Conservation (phyloP, 2,113 vertebrate genomes). For the Mugil cephalus region DNA sequence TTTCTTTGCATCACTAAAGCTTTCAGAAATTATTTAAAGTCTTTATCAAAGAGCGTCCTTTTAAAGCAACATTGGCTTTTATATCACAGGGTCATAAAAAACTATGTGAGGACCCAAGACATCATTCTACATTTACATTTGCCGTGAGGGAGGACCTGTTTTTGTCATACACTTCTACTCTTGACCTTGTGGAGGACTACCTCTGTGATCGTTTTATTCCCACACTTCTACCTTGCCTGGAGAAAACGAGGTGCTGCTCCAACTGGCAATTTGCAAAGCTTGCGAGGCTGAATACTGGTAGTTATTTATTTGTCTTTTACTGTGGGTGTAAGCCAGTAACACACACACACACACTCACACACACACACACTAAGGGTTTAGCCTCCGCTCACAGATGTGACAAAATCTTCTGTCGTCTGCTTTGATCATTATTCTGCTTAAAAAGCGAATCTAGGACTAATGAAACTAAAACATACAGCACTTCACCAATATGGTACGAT, state of each 20-base stretch:
- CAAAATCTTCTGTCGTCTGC: slow-evolving; percentile 15
- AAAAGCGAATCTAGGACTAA: slow-evolving; percentile 1
- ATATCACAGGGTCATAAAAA: neutral
- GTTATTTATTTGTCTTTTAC: slow-evolving; percentile 38
- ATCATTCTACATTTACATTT: slow-evolving; percentile 44
- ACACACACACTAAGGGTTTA: neutral
- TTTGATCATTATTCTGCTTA: slow-evolving; percentile 9
- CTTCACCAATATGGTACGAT: neutral
- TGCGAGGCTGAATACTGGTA: slow-evolving; percentile 23
- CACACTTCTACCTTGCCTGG: slow-evolving; percentile 7
- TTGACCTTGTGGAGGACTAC: slow-evolving; percentile 68
- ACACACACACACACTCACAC: neutral
- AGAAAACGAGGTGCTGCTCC: slow-evolving; percentile 41
- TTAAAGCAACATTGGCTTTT: neutral
- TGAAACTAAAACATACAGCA: neutral
- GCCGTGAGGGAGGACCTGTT: slow-evolving; percentile 31
- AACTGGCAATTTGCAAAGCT: slow-evolving; percentile 40
- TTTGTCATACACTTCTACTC: slow-evolving; percentile 13
- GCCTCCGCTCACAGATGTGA: neutral
- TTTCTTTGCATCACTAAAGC: neutral
- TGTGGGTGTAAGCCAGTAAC: neutral
- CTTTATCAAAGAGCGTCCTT: neutral
- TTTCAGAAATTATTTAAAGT: neutral
- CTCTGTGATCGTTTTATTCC: slow-evolving; percentile 50
- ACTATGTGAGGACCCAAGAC: slow-evolving; percentile 24